phyloP scores from a whole-genome alignment of 2,888 invertebrate species.

The Zygogramma bicolorata region DNA sequence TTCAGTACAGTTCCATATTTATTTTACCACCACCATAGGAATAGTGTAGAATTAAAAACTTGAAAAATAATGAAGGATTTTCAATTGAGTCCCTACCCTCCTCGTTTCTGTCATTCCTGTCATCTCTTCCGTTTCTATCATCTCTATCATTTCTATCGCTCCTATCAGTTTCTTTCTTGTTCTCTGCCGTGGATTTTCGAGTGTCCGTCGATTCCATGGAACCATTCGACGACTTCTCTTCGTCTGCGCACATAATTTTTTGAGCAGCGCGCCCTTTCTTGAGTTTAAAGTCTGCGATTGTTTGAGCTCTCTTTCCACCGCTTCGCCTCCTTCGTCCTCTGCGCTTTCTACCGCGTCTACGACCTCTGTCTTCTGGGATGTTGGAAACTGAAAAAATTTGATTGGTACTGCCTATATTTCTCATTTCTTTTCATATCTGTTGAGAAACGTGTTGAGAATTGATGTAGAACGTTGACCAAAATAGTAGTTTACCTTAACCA shows the following conservation, averaged over 20 bases:
- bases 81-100: no score
- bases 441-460: no score
- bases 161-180: background rate
- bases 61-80: no score
- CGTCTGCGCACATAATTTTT: background rate
- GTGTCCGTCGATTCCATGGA: background rate
- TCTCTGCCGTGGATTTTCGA: background rate
- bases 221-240: background rate
- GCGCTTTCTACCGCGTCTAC: constrained; percentile 8
- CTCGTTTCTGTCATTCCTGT: no score
- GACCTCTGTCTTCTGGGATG: constrained; percentile 16
- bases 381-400: background rate
- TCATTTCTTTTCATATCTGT: no score
- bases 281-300: background rate
- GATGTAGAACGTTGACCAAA: no score
- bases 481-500: no score
- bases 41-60: no score
- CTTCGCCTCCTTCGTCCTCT: background rate
- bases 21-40: no score
- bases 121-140: background rate
- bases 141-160: background rate
- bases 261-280: background rate
- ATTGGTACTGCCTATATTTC: no score
- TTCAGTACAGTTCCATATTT: no score
- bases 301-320: background rate